Percentiles rank a stretch among this genome's conserved stretches.
phyloP scores from a whole-genome alignment of 2,888 invertebrate genomes.

The Aromia moschata region DNA sequence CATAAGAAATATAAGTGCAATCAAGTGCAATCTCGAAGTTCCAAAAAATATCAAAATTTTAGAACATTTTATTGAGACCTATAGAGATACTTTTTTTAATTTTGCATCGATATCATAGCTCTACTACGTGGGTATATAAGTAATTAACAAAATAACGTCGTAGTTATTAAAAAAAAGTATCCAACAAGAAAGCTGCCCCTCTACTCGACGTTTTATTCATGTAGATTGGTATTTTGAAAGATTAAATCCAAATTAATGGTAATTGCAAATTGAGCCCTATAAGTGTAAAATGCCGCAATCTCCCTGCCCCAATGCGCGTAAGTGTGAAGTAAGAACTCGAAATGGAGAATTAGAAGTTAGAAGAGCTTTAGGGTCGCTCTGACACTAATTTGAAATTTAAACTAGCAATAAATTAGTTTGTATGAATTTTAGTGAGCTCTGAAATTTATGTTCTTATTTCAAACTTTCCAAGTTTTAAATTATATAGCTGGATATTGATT shows the following conservation, averaged over 20 bases:
- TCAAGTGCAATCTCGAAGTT: no score
- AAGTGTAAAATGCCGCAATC: conserved; percentile 49
- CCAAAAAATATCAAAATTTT: no score
- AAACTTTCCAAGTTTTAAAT: conserved; percentile 46
- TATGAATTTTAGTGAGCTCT: conserved; percentile 58
- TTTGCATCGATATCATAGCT: no score
- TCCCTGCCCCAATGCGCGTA: conserved; percentile 45
- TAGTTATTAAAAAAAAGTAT: no score
- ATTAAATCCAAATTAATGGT: conserved; percentile 54
- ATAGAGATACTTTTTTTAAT: no score
- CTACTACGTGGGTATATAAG: no score
- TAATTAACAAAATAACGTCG: no score
- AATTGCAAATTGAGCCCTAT: conserved; percentile 51
- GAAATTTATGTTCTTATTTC: conserved; percentile 45
- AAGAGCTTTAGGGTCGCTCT: conserved; percentile 54
- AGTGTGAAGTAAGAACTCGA: conserved; percentile 56
- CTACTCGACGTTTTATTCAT: conserved; percentile 14
- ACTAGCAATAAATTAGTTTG: conserved; percentile 59
- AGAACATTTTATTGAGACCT: no score
- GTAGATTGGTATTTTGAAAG: conserved; percentile 42
- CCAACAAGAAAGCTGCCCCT: conserved; percentile 12
- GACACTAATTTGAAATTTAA: conserved; percentile 62
- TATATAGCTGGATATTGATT: conserved; percentile 38
- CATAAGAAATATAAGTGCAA: no score
- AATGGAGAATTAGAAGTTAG: conserved; percentile 56